Evolutionary conservation across 2,113 vertebrate genomes (phyloP).

Genomic region (Anguilla japonica): DNA sequence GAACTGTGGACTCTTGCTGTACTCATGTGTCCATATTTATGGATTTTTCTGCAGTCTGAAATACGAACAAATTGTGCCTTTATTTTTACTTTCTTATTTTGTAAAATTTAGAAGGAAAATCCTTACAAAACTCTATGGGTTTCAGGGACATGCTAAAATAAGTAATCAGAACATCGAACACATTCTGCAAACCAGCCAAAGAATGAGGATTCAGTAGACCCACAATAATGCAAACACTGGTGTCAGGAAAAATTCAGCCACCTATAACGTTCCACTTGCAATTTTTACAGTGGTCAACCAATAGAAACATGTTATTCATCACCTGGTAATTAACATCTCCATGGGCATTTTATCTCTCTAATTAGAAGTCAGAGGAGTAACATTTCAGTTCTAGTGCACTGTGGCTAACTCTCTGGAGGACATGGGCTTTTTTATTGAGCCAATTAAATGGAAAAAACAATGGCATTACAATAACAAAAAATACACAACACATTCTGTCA

Average conservation of each 20-base stretch:
- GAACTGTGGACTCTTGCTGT: neutral
- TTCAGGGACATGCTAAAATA: neutral
- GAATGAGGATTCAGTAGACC: neutral
- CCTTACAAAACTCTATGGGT: neutral
- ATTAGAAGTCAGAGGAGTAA: neutral
- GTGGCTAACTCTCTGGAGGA: neutral
- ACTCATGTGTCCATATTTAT: neutral
- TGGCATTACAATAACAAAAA: conserved; percentile 13
- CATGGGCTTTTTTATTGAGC: neutral
- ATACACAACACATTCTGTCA: neutral
- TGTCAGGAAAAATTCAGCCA: neutral
- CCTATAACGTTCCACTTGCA: neutral
- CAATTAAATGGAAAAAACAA: conserved; percentile 13
- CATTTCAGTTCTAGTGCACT: conserved; percentile 6
- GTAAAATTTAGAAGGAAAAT: neutral
- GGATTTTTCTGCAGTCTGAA: neutral
- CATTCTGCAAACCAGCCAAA: neutral
- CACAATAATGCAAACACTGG: neutral
- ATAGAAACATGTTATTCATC: neutral
- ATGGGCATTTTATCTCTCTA: conserved; percentile 5
- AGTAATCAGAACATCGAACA: neutral
- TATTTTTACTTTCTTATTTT: neutral
- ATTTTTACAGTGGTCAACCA: neutral
- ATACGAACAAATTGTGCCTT: neutral
- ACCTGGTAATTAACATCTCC: neutral